Evolutionary conservation across 2,797 vertebrate species (phyloP), one percentile per base, ranked within the genome.

Genomic region (Bufotes viridis): DNA sequence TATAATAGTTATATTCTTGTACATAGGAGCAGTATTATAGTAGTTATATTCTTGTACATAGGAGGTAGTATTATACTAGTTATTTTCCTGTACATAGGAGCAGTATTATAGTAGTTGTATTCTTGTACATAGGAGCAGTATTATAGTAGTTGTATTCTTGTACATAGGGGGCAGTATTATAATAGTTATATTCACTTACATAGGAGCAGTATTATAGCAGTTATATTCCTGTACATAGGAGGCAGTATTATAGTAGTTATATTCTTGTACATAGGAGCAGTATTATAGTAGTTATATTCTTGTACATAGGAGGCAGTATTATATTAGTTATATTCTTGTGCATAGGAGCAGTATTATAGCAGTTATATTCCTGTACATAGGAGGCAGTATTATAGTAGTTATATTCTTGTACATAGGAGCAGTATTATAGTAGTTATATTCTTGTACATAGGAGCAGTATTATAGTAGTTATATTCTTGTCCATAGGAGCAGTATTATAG

Each of bases 41-140:
- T 67, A 67, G 65, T 67, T 67, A 67, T 67, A 67, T 67, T 67
- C 65, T 67, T 67, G 65, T 67, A 67, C 14, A 67, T 67, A 67
- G 65, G 65, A 14, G 63, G 22, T 12, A 67, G n/a, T 67, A 67
- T 67, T 67, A 67, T 67, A 67, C 24, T 26, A 67, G 65, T 67
- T 67, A 67, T 67, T 26, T 67, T 67, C 65, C 15, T 67, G 65
- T 67, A 67, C 14, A 67, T 26, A 67, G n/a, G n/a, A 13, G 63
- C 24, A 67, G 65, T 67, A 67, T 67, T 67, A 67, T 67, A 26
- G 65, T 67, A 67, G 24, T 67, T 67, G 26, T 67, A 67, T 67
- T 24, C n/a, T 67, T 26, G 65, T 67, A 67, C 5, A 67, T 67
- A 67, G 65, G 65, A 26, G 65, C 24, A 26, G 65, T 67, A 67